Conservation (phyloP, 1,140 invertebrate species). For the Bombus pyrosoma region DNA sequence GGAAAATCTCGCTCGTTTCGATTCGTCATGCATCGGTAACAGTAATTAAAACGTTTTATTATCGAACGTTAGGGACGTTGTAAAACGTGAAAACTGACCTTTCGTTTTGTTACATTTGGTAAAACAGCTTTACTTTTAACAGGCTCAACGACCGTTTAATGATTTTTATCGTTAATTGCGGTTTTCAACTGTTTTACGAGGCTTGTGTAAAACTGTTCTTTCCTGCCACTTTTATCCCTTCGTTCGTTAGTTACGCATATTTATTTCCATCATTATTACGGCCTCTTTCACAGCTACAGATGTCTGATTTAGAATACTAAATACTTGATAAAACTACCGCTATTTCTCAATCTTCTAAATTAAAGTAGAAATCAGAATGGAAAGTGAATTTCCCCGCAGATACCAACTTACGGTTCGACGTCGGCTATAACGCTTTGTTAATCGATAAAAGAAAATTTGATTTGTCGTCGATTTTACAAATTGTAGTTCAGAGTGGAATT, state of each 20-base stretch:
- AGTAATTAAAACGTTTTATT: constrained; percentile 44
- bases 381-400: background rate
- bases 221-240: background rate
- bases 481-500: background rate
- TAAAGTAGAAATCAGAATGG: background rate
- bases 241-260: background rate
- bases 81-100: background rate
- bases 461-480: background rate
- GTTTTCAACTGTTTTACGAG: background rate
- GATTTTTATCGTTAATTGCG: background rate
- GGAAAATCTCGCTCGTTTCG: constrained; percentile 38
- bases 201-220: background rate
- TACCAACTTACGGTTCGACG: too few species aligned
- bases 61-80: background rate
- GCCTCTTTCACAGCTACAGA: background rate
- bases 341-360: background rate
- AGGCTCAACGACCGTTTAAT: background rate
- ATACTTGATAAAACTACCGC: background rate
- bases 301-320: background rate
- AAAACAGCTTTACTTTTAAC: background rate
- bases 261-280: too few species aligned
- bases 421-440: background rate
- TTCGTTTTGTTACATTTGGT: background rate
- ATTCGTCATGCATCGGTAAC: constrained; percentile 33
- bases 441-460: background rate